Evolutionary conservation across 2,797 vertebrate genomes (phyloP), one percentile per base, ranked within the genome.

Genomic region (Enteromius unitaeniatus): DNA sequence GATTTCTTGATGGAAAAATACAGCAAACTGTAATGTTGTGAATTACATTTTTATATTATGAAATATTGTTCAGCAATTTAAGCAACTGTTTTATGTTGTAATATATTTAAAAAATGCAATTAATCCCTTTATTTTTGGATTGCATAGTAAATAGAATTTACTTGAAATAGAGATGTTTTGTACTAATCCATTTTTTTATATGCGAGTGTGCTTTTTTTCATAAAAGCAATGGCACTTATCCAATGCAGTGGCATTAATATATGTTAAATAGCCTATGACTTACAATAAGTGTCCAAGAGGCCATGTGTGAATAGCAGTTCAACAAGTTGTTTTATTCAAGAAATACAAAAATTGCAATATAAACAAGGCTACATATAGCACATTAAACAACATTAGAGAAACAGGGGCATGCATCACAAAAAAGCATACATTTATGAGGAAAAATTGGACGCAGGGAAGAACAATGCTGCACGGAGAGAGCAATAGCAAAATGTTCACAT

Each of bases 391-490:
- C 51, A 40, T 37, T 55, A 75, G 73, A 75, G 7, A 31, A 75
- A 23, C 28, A 34, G 47, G 28, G 28, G 19, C 28, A 53, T 53
- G 49, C 72, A 34, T 17, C 28, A 74, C 72, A 8, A 31, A 72
- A 19, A 14, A 8, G 3, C 1, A 1, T 55, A 55, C 49, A 40
- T 55, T 75, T 55, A 74, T 74, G 73, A 37, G 13, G 55, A 75
- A 37, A 40, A 55, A 75, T 75, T 4, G 73, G 51, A n/a, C 73
- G 23, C 6, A 26, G n/a, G 60, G n/a, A 62, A 58, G 55, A 77
- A 17, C 11, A 26, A 47, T 21, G 28, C 45, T 45, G 37, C 62
- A 64, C 15, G 19, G 14, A 19, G 19, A 28, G 58, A 21, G 13
- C 40, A 62, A 42, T 42, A n/a, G n/a, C n/a, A n/a, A n/a, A 14